Conservation (phyloP, 2,797 vertebrate species). For the Columba guinea region DNA sequence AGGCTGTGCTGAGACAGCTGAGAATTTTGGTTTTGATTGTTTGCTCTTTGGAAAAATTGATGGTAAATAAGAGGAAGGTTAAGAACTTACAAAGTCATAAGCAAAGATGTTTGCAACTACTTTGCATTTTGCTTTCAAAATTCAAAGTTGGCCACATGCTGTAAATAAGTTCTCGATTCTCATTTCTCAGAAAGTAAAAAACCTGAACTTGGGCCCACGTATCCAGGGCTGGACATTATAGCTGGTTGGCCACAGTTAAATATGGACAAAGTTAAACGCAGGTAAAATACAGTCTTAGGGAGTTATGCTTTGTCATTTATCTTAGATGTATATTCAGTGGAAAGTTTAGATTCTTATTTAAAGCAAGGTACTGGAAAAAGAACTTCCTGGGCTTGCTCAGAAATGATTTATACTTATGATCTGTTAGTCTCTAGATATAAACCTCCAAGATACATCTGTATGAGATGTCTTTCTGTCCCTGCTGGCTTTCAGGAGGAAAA, state of each 20-base stretch:
- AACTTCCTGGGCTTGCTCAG: background rate
- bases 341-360: background rate
- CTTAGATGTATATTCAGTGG: background rate
- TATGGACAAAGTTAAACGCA: background rate
- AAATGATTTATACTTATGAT: background rate
- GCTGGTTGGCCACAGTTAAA: background rate
- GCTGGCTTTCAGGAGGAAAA: background rate
- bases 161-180: background rate
- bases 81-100: background rate
- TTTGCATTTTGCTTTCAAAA: background rate
- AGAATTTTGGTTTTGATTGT: background rate
- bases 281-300: background rate
- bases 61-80: background rate
- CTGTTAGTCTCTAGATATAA: background rate
- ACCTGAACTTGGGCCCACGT: background rate
- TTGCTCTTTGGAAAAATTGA: background rate
- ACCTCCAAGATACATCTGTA: background rate
- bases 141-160: accelerated
- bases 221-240: background rate
- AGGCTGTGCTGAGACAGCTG: background rate
- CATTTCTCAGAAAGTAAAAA: background rate
- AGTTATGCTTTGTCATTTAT: background rate
- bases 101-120: background rate
- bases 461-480: background rate
- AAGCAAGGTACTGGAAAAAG: background rate